A percentile compares a stretch with the other conserved stretches of the same genome.
Conservation (phyloP, 2,888 invertebrate genomes). For the Xestia sexstrigata region DNA sequence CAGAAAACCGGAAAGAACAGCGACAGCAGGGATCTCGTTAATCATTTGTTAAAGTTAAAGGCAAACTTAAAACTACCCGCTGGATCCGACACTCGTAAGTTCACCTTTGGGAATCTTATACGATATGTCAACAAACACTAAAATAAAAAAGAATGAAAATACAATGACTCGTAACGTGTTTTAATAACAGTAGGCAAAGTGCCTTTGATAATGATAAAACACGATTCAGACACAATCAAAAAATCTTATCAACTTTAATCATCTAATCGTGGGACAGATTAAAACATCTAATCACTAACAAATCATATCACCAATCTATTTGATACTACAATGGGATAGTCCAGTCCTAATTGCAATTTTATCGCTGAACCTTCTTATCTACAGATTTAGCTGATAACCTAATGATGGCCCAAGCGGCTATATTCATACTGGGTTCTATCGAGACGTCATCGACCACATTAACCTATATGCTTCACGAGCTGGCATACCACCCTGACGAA, state of each 20-base stretch:
- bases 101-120: background rate
- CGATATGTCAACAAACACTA: background rate
- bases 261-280: slow-evolving; percentile 14
- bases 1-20: slow-evolving; percentile 66
- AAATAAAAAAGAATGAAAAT: background rate
- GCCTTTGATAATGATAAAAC: background rate
- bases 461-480: slow-evolving; percentile 77
- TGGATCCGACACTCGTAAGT: slow-evolving; percentile 73
- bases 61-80: slow-evolving; percentile 79
- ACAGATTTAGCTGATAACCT: slow-evolving; percentile 80
- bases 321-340: background rate
- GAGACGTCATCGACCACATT: slow-evolving; percentile 83
- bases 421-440: slow-evolving; percentile 82
- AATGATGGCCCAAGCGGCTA: slow-evolving; percentile 83
- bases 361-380: slow-evolving; percentile 39
- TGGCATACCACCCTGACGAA: slow-evolving; percentile 79
- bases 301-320: background rate
- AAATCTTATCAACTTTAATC: background rate
- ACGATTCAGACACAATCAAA: background rate
- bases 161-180: background rate
- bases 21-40: slow-evolving; percentile 80
- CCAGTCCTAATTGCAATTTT: background rate
- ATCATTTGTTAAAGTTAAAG: slow-evolving; percentile 80
- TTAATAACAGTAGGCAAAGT: background rate
- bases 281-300: slow-evolving; percentile 3